Base-by-base conservation (phyloP, 1,140 invertebrate species). In the Bicyclus anynana region DNA sequence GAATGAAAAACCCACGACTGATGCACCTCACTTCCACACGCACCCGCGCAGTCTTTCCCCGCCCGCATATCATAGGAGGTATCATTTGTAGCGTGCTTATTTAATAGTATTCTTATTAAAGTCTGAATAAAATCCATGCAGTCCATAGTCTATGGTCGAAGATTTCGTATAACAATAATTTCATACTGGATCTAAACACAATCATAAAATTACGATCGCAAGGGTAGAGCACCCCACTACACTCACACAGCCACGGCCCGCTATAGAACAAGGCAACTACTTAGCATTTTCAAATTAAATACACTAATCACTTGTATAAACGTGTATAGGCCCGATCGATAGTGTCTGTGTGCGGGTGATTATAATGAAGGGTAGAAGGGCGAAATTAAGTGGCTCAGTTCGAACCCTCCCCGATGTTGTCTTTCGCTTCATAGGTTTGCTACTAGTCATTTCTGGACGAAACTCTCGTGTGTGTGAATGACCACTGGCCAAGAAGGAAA, bases 221-320 rank as follows among this genome's bases (percentile, higher is more conserved):
- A 86, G 84, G 84, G 84, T 87, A 84, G 63, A 49, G 61, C 66
- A 72, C 79, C 78, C 78, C 71, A 60, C 71, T 51, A 67, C 74
- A 83, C 77, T 52, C 62, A 67, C 54, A 53, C 64, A 62, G 29
- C 57, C 42, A 50, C 17, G 49, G 50, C 51, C 47, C 61, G 69
- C 67, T 66, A 73, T 57, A 77, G 74, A 82, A 81, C 84, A 83
- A 80, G 79, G 72, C 78, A 83, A 87, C 84, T 87, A 86, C 84
- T 87, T 87, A 87, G 83, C 84, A 85, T 87, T 87, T 87, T 87
- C 83, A 84, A 87, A 87, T 87, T 87, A 87, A 87, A 87, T 83
- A 86, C 84, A 87, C 81, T 87, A 87, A 87, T 86, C 83, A 87
- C 81, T 80, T 80, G 77, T 84, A 82, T 82, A 83, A 81, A 79